These are phyloP conservation scores for Gryllus longicercus DNA, from an alignment of 2,888 invertebrate genomes.

Conservation along the genomic window DNA sequence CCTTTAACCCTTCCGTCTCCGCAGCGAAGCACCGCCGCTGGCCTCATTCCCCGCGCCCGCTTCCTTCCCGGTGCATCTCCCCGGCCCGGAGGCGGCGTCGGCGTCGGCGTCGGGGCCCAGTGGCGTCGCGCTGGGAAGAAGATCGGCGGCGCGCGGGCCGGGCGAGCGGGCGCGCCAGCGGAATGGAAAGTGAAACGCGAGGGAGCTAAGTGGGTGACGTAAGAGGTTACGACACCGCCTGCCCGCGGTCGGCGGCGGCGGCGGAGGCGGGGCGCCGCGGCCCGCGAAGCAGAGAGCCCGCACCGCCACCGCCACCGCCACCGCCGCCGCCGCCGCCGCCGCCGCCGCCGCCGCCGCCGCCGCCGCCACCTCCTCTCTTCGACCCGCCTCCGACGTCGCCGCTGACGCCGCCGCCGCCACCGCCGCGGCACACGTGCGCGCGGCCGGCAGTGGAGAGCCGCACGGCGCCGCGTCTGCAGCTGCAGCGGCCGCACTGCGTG, in stretches of 20 bases:
- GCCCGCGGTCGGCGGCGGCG: not conserved
- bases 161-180: constrained; percentile 3
- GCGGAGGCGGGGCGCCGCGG: not conserved
- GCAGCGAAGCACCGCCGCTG: not conserved
- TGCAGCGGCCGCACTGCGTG: too few species aligned
- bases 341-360: too few species aligned
- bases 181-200: constrained; percentile 4
- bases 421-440: too few species aligned
- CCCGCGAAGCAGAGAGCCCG: not conserved
- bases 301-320: not conserved
- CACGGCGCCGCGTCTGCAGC: too few species aligned
- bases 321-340: too few species aligned
- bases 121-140: too few species aligned
- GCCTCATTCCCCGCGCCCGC: not conserved
- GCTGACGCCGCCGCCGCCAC: too few species aligned
- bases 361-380: too few species aligned
- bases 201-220: not conserved
- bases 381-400: too few species aligned
- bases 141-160: too few species aligned
- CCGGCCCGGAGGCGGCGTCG: not conserved
- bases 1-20: not conserved
- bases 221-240: not conserved
- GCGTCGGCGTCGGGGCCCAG: too few species aligned
- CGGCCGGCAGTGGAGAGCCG: too few species aligned
- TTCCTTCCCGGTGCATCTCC: not conserved